Base-by-base conservation (phyloP, 92 coral and sea anemone species). In the Zoanthus sansibaricus region DNA sequence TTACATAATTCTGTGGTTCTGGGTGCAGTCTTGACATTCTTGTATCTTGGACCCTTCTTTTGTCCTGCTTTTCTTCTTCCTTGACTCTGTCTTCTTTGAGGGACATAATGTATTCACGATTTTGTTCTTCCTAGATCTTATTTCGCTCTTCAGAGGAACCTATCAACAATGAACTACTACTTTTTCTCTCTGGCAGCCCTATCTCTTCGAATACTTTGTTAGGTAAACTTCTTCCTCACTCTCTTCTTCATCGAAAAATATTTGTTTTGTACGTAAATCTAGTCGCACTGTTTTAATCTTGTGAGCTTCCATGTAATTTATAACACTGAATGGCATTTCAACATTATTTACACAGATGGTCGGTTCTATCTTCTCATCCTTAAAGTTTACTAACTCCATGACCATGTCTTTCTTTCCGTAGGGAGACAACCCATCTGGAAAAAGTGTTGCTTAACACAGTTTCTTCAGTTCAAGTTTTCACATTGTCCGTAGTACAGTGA, bases 391-490 rank as follows among this genome's bases (percentile, higher is more conserved):
- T 31, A 85, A 42, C 48, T 85, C 80, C 59, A 74, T 73, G 16
- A 74, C n/a, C 82, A 85, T 85, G 14, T 85, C 90, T 31, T 49
- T 84, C 62, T 86, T 82, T 49, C 92, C 94, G 86, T 64, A 92
- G 12, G 73, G 6, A 3, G 92, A 88, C 61, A 74, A 47, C n/a
- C 86, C 92, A 88, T 89, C 55, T 17, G 90, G 94, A 48, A 89
- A 89, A 78, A 92, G 86, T 13, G 76, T 72, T 49, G 56, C 79
- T 82, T 92, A 89, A 66, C 90, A 88, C 30, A 56, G 70, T 89
- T 92, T 69, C 21, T 58, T 47, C 90, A 92, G 44, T 55, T 92
- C 88, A 33, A 67, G 33, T 86, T 75, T 85, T 42, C 42, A 55
- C 12, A 68, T 75, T 18, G 73, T 91, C 78, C 78, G 75, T 1